Percentiles rank a stretch among this genome's conserved stretches.
phyloP scores from a whole-genome alignment of 2,888 invertebrate genomes.

The Pachycephus smyrnensis region DNA sequence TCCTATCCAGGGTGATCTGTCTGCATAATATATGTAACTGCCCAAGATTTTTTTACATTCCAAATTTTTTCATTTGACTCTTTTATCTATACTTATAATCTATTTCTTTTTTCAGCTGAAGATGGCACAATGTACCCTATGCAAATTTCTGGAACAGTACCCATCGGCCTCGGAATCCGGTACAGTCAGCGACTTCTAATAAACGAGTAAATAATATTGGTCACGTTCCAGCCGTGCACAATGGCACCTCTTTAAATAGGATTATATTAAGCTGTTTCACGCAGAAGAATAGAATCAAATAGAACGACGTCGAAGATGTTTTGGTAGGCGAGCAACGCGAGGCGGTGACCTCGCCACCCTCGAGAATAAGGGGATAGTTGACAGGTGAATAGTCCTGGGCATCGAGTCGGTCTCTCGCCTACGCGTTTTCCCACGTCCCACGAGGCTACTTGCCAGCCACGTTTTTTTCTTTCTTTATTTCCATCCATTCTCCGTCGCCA shows the following conservation, averaged over 20 bases:
- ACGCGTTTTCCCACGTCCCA: slow-evolving; percentile 45
- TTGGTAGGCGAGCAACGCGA: slow-evolving; percentile 61
- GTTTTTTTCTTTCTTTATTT: slow-evolving; percentile 7
- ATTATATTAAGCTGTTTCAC: slow-evolving; percentile 67
- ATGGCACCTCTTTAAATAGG: slow-evolving; percentile 61
- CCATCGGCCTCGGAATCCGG: neutral
- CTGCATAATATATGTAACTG: neutral
- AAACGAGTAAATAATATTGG: slow-evolving; percentile 66
- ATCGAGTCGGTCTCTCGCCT: slow-evolving; percentile 29
- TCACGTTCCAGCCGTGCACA: slow-evolving; percentile 58
- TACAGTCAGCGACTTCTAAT: slow-evolving; percentile 53
- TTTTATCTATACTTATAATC: neutral
- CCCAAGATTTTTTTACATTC: neutral
- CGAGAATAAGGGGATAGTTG: slow-evolving; percentile 42
- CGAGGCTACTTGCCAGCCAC: slow-evolving; percentile 24
- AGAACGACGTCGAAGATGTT: slow-evolving; percentile 61
- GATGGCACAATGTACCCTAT: neutral
- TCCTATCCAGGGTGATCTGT: neutral
- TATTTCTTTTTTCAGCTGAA: neutral
- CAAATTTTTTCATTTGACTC: neutral
- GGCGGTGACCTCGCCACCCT: slow-evolving; percentile 15
- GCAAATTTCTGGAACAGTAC: neutral
- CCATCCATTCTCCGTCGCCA: neutral
- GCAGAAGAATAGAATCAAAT: slow-evolving; percentile 64
- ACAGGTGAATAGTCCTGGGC: slow-evolving; percentile 61